Base-by-base conservation (phyloP, 92 coral and sea anemone species). In the Bergia sp. region DNA sequence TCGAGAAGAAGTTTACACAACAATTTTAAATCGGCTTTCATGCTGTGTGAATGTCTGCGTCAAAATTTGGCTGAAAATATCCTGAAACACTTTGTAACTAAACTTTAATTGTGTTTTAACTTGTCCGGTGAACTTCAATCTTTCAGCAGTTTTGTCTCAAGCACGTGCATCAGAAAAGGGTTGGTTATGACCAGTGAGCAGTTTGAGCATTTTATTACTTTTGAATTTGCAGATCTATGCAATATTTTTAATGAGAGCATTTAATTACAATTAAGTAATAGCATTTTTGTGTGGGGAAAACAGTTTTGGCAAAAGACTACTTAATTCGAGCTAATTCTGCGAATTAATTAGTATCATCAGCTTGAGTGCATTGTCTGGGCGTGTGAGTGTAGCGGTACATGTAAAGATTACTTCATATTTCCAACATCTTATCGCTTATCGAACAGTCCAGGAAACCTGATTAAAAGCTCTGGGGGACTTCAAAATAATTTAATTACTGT, bases 401-500 rank as follows among this genome's bases (percentile, higher is more conserved):
- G 79, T 7, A 45, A 47, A 13, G 77, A 67, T 40, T 42, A n/a
- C 20, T n/a, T 20, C 3, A 36, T 44, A 37, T 36, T 83, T 44
- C 79, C 79, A 67, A 71, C 15, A 40, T 37, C 79, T 83, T 83
- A 83, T 83, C 87, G 66, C 45, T 20, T 80, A 61, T 61, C 43
- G 42, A 73, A 45, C 87, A 37, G 76, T n/a, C 77, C 43, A 67
- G 87, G 61, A 61, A 81, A 40, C 29, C 85, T 65, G 44, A 58
- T 58, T 81, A 81, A 39, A 43, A 42, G 38, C 64, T 36, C 16
- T 7, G 87, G 65, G 79, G 87, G 77, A 71, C 74, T 84, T 71
- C 49, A 71, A 61, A 29, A 21, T 84, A 84, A 84, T 84, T 84
- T 49, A 84, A 84, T 84, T 84, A 84, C 87, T 84, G 87, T 84